Conservation (phyloP, 2,888 invertebrate genomes). For the Ormyrus thymus region DNA sequence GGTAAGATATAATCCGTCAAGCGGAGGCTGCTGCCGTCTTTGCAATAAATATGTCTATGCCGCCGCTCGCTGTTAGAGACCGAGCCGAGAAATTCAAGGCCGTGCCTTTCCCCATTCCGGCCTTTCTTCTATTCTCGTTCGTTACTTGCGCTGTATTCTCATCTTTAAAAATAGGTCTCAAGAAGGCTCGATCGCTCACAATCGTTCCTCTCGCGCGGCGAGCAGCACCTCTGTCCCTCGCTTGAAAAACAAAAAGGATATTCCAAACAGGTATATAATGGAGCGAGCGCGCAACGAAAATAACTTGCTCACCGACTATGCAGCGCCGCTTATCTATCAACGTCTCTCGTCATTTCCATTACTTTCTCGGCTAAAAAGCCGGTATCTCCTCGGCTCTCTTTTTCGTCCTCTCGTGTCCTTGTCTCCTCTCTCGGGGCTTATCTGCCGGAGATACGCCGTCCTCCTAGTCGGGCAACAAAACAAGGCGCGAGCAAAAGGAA, state of each 20-base stretch:
- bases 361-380: slow-evolving; percentile 30
- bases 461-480: background rate
- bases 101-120: slow-evolving; percentile 57
- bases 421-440: slow-evolving; percentile 15
- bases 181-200: background rate
- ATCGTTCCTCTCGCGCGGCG: too few relatives aligned
- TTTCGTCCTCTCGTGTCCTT: slow-evolving; percentile 21
- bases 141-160: slow-evolving; percentile 48
- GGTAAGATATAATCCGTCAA: slow-evolving; percentile 70
- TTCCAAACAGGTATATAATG: too few relatives aligned
- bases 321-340: slow-evolving; percentile 13
- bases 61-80: slow-evolving; percentile 32
- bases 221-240: too few relatives aligned
- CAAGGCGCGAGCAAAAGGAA: background rate
- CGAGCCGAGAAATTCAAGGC: slow-evolving; percentile 68
- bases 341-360: slow-evolving; percentile 40
- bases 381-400: slow-evolving; percentile 8
- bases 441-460: slow-evolving; percentile 7
- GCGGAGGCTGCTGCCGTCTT: slow-evolving; percentile 64
- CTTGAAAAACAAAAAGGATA: background rate
- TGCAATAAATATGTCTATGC: slow-evolving; percentile 70
- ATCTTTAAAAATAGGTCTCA: slow-evolving; percentile 52
- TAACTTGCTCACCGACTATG: too few relatives aligned
- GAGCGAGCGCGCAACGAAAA: too few relatives aligned
- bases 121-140: slow-evolving; percentile 51